phyloP scores from a whole-genome alignment of 2,888 invertebrate genomes.

The Dermolepida albohirtum region DNA sequence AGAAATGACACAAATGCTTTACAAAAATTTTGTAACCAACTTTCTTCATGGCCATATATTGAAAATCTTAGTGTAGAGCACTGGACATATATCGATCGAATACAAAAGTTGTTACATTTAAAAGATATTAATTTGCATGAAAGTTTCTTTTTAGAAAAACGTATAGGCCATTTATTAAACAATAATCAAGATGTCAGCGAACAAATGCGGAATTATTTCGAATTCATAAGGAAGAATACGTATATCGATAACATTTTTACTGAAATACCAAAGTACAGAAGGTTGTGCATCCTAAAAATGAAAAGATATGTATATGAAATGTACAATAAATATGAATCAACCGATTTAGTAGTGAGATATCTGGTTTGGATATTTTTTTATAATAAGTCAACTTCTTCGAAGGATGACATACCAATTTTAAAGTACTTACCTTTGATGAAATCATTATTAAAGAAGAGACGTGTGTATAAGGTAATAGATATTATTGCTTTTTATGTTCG shows the following conservation, averaged over 20 bases:
- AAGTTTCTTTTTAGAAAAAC: background rate
- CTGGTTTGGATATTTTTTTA: slow-evolving; percentile 1
- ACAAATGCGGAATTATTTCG: slow-evolving; percentile 7
- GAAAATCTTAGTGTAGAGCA: slow-evolving; percentile 20
- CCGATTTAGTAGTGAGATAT: background rate
- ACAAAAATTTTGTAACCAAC: background rate
- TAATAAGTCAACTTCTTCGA: background rate
- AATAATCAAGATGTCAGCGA: slow-evolving; percentile 15
- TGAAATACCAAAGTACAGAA: slow-evolving; percentile 2
- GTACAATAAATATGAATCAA: background rate
- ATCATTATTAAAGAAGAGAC: background rate
- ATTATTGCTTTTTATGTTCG: slow-evolving; percentile 12
- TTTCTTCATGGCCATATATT: background rate
- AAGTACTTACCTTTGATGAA: slow-evolving; percentile 1
- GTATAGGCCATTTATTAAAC: slow-evolving; percentile 8
- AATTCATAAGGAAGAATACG: background rate
- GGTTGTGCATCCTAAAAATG: slow-evolving; percentile 3
- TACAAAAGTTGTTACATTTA: slow-evolving; percentile 14
- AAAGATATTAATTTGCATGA: background rate
- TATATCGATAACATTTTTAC: background rate
- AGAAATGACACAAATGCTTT: slow-evolving; percentile 10
- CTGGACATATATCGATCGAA: slow-evolving; percentile 20
- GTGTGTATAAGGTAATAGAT: background rate
- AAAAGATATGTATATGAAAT: slow-evolving; percentile 15
- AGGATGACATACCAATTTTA: slow-evolving; percentile 5